phyloP scores from a whole-genome alignment of 2,113 vertebrate genomes.

The Tenebrosternarchus preto region DNA sequence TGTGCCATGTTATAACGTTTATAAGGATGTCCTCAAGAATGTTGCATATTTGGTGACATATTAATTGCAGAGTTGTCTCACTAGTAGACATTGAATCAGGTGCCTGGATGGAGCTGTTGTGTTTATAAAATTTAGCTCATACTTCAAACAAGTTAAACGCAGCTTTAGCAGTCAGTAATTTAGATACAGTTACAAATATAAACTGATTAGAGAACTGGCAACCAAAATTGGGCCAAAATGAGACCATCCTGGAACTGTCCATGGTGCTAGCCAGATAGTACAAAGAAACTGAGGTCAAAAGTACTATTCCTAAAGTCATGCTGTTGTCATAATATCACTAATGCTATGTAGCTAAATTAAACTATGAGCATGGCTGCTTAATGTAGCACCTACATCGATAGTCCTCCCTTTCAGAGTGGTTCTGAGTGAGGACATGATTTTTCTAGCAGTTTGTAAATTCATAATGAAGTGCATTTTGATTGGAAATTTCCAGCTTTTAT shows the following conservation, averaged over 20 bases:
- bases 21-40: constrained; percentile 33
- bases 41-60: constrained; percentile 38
- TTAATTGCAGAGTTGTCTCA: constrained; percentile 51
- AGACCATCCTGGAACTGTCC: background rate
- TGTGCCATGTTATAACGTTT: constrained; percentile 34
- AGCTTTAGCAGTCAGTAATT: background rate
- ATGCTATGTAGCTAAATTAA: background rate
- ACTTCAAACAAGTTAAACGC: background rate
- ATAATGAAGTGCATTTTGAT: constrained; percentile 46
- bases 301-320: background rate
- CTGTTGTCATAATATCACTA: background rate
- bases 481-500: constrained; percentile 48
- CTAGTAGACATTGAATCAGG: constrained; percentile 8
- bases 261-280: background rate
- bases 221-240: background rate
- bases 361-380: background rate
- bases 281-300: background rate
- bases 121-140: background rate
- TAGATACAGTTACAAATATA: background rate
- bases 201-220: background rate
- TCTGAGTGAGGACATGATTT: background rate
- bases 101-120: background rate
- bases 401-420: background rate
- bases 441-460: constrained; percentile 1
- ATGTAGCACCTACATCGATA: background rate